Percentiles rank a stretch among this genome's conserved stretches.
These are phyloP conservation scores for Drosophila oshimai DNA, from an alignment of 1,140 invertebrate genomes.

Conservation along the genomic window DNA sequence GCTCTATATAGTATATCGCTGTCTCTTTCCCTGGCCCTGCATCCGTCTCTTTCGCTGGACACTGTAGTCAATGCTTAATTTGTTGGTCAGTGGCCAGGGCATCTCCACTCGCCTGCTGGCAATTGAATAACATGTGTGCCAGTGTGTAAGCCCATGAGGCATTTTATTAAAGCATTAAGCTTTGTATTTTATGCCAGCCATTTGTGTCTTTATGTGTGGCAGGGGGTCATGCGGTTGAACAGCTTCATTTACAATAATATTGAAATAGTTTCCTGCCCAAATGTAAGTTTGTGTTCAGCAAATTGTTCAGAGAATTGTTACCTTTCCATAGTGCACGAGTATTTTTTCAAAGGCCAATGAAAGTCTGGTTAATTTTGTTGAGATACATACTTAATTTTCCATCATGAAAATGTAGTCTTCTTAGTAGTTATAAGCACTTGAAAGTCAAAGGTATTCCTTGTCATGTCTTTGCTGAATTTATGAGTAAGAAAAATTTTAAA, in stretches of 20 bases:
- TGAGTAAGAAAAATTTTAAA: too few relatives aligned
- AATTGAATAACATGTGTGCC: conserved; percentile 69
- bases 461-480: too few relatives aligned
- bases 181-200: conserved; percentile 60
- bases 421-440: too few relatives aligned
- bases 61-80: conserved; percentile 62
- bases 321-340: too few relatives aligned
- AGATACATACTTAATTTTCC: too few relatives aligned
- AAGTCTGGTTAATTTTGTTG: too few relatives aligned
- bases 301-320: conserved; percentile 1
- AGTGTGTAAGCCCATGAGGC: conserved; percentile 23
- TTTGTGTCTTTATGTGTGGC: conserved; percentile 30
- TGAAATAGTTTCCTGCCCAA: conserved; percentile 7
- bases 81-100: conserved; percentile 48
- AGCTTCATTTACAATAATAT: conserved; percentile 24
- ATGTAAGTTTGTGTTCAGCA: conserved; percentile 14
- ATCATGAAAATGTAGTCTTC: too few relatives aligned
- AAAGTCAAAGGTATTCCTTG: too few relatives aligned
- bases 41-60: conserved; percentile 2
- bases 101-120: conserved; percentile 18
- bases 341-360: neutral
- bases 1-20: neutral
- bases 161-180: conserved; percentile 74
- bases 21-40: neutral
- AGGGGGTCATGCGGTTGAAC: neutral